phyloP scores from a whole-genome alignment of 2,113 vertebrate species.

The Panthera uncia region DNA sequence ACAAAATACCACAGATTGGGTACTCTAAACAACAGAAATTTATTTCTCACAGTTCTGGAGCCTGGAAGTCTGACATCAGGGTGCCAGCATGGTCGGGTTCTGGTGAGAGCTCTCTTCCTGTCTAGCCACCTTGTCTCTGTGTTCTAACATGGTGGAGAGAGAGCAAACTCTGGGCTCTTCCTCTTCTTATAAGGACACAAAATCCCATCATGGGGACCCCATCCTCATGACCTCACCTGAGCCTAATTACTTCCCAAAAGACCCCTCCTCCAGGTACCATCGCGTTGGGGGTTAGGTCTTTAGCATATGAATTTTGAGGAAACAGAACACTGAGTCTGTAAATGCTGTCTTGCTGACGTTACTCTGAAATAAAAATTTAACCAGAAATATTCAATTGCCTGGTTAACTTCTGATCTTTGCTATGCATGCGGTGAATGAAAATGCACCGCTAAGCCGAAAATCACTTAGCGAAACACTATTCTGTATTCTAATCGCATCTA shows the following conservation, averaged over 20 bases:
- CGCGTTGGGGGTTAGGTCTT: neutral
- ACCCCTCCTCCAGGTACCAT: neutral
- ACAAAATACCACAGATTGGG: neutral
- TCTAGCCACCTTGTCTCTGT: neutral
- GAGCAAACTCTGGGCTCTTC: neutral
- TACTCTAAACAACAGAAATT: neutral
- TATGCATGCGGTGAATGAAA: neutral
- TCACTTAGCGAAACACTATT: neutral
- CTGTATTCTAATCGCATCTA: slow-evolving; percentile 37
- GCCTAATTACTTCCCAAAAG: neutral
- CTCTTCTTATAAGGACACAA: neutral
- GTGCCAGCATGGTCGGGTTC: neutral
- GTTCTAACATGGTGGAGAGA: neutral
- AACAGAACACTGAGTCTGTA: neutral
- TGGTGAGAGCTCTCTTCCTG: neutral
- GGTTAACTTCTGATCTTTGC: neutral
- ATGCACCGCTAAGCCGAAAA: neutral
- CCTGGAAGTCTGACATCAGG: neutral
- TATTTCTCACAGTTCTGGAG: neutral
- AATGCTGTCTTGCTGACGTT: neutral
- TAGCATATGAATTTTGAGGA: neutral
- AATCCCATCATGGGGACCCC: neutral
- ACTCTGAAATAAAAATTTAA: neutral
- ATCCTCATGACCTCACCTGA: neutral
- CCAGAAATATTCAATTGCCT: neutral